Evolutionary conservation across 2,888 invertebrate genomes (phyloP).

Genomic region (Eupsilia transversa): DNA sequence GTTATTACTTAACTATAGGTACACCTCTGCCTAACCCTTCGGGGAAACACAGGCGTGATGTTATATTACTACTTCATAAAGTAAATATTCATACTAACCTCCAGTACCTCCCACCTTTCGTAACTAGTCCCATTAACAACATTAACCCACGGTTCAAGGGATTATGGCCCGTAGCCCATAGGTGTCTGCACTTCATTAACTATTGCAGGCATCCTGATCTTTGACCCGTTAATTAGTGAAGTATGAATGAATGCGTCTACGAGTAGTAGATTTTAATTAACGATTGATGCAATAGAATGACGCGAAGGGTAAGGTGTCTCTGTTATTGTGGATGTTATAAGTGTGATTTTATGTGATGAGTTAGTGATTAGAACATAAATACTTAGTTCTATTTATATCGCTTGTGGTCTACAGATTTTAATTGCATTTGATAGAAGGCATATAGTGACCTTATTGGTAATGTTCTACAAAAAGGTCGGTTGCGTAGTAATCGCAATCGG

Average conservation of each 20-base stretch:
- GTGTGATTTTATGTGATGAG: constrained; percentile 37
- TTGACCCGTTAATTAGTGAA: constrained; percentile 62
- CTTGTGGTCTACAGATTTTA: not conserved
- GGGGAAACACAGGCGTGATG: too few species aligned
- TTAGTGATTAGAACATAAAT: not conserved
- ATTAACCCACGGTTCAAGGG: constrained; percentile 70
- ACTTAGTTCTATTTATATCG: constrained; percentile 8
- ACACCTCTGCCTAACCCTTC: too few species aligned
- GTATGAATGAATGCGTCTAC: constrained; percentile 50
- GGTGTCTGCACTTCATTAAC: constrained; percentile 45
- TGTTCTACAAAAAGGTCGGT: not conserved
- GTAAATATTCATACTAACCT: too few species aligned
- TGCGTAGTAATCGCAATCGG: too few species aligned
- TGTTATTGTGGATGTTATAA: constrained; percentile 14
- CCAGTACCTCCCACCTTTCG: constrained; percentile 21
- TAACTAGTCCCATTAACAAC: constrained; percentile 21
- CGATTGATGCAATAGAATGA: constrained; percentile 36
- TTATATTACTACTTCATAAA: too few species aligned
- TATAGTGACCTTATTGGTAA: not conserved
- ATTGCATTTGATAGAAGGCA: not conserved
- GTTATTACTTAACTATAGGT: too few species aligned
- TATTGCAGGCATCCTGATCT: constrained; percentile 54
- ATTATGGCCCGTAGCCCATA: constrained; percentile 42
- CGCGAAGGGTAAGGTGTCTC: not conserved
- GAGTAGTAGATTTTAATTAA: constrained; percentile 39